A percentile compares a stretch with the other conserved stretches of the same genome.
Conservation (phyloP, 2,797 vertebrate genomes). For the Microctenopoma stevenorrisi region DNA sequence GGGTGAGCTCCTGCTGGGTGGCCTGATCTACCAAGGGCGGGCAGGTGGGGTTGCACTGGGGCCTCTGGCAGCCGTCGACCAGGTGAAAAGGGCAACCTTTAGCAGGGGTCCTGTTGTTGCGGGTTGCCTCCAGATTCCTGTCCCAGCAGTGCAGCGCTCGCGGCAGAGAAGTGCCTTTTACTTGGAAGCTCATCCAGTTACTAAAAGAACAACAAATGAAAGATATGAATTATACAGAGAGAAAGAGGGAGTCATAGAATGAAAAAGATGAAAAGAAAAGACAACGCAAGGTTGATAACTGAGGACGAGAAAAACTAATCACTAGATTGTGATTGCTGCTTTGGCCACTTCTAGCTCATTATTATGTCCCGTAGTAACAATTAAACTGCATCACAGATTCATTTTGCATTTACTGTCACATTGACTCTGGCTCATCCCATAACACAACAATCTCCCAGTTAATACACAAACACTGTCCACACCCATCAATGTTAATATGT, state of each 20-base stretch:
- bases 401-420: too few relatives aligned
- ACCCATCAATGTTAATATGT: conserved; percentile 33
- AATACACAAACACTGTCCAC: conserved; percentile 33
- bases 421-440: conserved; percentile 21
- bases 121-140: conserved; percentile 84
- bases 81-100: conserved; percentile 88
- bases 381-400: conserved; percentile 2
- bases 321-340: conserved; percentile 9
- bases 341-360: conserved; percentile 16
- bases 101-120: conserved; percentile 80
- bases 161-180: conserved; percentile 84
- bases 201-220: conserved; percentile 59
- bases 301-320: not conserved
- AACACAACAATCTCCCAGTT: conserved; percentile 28
- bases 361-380: not conserved
- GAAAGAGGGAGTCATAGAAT: not conserved
- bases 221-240: conserved; percentile 6
- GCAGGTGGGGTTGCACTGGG: conserved; percentile 90
- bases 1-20: conserved; percentile 86
- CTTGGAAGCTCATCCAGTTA: conserved; percentile 87
- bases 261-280: not conserved
- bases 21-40: conserved; percentile 83
- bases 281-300: not conserved
- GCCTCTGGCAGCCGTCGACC: conserved; percentile 86
- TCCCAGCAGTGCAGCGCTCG: conserved; percentile 90